Conservation (phyloP, 2,888 invertebrate species). For the Drosophila antonietae region DNA sequence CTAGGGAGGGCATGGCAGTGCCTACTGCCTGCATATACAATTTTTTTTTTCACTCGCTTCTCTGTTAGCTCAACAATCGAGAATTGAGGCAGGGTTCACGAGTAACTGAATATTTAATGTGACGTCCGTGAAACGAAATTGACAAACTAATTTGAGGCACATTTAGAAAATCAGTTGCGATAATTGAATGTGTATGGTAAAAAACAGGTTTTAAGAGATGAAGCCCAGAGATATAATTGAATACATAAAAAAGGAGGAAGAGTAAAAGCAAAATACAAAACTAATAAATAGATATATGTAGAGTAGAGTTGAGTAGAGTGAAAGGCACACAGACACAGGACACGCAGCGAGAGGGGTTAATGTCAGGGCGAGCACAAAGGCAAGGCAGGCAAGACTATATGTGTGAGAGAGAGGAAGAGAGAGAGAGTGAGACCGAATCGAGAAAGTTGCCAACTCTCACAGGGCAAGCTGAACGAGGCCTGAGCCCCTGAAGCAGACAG, state of each 20-base stretch:
- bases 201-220: slow-evolving; percentile 64
- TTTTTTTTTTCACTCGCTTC: slow-evolving; percentile 5
- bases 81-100: slow-evolving; percentile 16
- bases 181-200: slow-evolving; percentile 43
- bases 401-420: slow-evolving; percentile 8
- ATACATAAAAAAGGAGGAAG: slow-evolving; percentile 16
- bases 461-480: slow-evolving; percentile 41
- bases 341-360: slow-evolving; percentile 46
- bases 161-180: slow-evolving; percentile 35
- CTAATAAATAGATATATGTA: slow-evolving; percentile 53
- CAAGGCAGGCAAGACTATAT: not conserved
- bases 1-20: not conserved
- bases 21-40: slow-evolving; percentile 15
- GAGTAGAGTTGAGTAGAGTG: slow-evolving; percentile 11
- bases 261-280: slow-evolving; percentile 44
- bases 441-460: slow-evolving; percentile 44
- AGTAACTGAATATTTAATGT: slow-evolving; percentile 24
- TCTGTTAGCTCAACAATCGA: slow-evolving; percentile 60
- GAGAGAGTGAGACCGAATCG: slow-evolving; percentile 9
- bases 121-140: slow-evolving; percentile 41
- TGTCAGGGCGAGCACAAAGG: slow-evolving; percentile 30
- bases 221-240: slow-evolving; percentile 53
- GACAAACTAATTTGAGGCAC: slow-evolving; percentile 64
- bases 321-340: slow-evolving; percentile 22
- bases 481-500: slow-evolving; percentile 52